Conservation (phyloP, 2,888 invertebrate species). For the Apeira syringaria region DNA sequence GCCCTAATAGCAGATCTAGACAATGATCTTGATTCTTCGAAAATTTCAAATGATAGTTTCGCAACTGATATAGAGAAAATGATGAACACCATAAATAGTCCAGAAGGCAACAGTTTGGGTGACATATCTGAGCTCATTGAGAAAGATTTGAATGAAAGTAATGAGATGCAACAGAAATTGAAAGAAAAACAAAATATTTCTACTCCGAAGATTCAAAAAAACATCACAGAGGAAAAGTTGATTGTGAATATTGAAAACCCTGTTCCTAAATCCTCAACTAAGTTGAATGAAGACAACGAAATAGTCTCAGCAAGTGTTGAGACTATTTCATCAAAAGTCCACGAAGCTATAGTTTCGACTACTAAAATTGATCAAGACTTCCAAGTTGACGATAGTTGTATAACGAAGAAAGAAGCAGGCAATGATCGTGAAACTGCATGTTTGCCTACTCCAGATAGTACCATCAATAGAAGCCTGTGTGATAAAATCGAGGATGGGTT, state of each 20-base stretch:
- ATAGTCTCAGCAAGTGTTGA: background rate
- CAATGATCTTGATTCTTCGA: constrained; percentile 52
- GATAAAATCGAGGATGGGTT: constrained; percentile 37
- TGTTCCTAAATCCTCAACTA: background rate
- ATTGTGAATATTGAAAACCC: background rate
- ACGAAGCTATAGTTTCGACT: constrained; percentile 56
- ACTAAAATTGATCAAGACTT: constrained; percentile 36
- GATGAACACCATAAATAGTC: constrained; percentile 47
- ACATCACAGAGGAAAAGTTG: background rate
- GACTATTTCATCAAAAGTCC: constrained; percentile 14
- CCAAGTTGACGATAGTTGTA: constrained; percentile 18
- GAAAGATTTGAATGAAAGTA: constrained; percentile 34
- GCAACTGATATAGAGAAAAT: constrained; percentile 58
- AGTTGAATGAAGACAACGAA: background rate
- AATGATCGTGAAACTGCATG: constrained; percentile 29
- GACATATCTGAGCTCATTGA: constrained; percentile 39
- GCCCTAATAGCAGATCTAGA: constrained; percentile 66
- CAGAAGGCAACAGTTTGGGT: constrained; percentile 34
- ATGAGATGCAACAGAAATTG: constrained; percentile 8
- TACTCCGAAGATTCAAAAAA: background rate
- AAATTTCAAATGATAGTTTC: constrained; percentile 46
- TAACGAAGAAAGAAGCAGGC: constrained; percentile 8
- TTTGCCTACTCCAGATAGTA: constrained; percentile 63
- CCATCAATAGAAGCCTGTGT: constrained; percentile 44
- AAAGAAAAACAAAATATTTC: background rate